Percentiles rank a stretch among this genome's conserved stretches.
These are phyloP conservation scores for Dicranocentrus wangi DNA, from an alignment of 2,888 invertebrate species.

Conservation along the genomic window DNA sequence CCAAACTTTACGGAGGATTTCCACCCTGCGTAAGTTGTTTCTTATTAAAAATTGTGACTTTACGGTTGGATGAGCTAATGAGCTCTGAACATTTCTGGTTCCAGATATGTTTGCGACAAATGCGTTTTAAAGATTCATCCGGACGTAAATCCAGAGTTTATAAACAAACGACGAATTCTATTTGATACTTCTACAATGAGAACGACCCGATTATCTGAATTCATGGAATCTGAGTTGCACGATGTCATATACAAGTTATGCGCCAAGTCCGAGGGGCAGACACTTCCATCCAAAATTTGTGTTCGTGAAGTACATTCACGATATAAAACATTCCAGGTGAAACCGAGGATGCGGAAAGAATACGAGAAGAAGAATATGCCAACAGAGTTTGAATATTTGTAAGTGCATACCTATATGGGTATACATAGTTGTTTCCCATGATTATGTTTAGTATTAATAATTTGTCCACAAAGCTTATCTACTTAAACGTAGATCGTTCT, in stretches of 20 bases:
- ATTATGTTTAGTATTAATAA: not conserved
- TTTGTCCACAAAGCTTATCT: too few species aligned
- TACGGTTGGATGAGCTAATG: too few species aligned
- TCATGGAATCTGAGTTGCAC: not conserved
- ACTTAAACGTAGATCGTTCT: too few species aligned
- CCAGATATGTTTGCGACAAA: slow-evolving; percentile 14
- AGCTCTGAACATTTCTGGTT: too few species aligned
- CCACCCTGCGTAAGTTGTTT: too few species aligned
- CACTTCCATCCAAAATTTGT: not conserved
- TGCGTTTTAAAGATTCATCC: too few species aligned
- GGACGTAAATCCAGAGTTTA: too few species aligned
- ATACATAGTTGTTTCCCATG: not conserved
- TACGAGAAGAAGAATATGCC: not conserved
- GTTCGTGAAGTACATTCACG: slow-evolving; percentile 9
- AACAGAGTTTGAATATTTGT: slow-evolving; percentile 16
- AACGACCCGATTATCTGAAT: not conserved
- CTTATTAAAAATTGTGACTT: too few species aligned
- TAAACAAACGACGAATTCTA: too few species aligned
- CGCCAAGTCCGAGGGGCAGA: too few species aligned
- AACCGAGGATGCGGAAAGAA: slow-evolving; percentile 13
- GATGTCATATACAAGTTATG: too few species aligned
- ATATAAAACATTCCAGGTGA: not conserved
- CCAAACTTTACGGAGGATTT: too few species aligned
- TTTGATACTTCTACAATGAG: not conserved
- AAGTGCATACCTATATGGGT: slow-evolving; percentile 14